Percentiles rank a stretch among this genome's conserved stretches.
Conservation (phyloP, 2,113 vertebrate genomes). For the Tursiops truncatus region DNA sequence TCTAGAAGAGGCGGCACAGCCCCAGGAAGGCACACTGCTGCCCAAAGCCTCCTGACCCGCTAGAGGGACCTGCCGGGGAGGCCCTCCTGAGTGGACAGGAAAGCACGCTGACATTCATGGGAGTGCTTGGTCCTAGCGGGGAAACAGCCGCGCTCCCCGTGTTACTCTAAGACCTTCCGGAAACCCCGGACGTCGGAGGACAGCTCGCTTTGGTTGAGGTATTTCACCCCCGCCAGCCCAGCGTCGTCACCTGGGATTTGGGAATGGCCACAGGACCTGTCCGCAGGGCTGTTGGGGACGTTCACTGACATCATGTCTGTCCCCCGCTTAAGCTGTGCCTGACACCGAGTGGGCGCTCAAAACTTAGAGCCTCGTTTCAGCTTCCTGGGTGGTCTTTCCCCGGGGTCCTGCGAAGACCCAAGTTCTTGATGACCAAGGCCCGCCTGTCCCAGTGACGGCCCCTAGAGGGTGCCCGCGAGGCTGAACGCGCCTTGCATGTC, state of each 20-base stretch:
- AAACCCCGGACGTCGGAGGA: fast-evolving
- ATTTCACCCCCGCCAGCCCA: fast-evolving
- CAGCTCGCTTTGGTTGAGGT: background rate
- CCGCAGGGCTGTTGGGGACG: background rate
- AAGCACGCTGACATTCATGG: no score
- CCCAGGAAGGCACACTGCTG: background rate
- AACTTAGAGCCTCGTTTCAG: fast-evolving
- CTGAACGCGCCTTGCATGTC: fast-evolving
- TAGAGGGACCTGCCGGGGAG: background rate
- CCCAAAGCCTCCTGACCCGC: background rate
- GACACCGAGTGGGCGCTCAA: background rate
- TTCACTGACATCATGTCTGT: fast-evolving
- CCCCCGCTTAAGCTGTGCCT: fast-evolving
- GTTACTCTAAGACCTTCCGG: no score
- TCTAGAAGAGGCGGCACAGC: background rate
- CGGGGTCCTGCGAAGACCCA: fast-evolving
- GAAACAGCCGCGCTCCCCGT: no score
- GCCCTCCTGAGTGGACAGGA: background rate
- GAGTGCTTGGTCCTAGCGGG: no score
- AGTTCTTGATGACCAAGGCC: fast-evolving
- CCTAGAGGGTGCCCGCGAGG: background rate
- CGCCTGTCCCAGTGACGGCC: background rate
- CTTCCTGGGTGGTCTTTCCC: fast-evolving
- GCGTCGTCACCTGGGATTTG: fast-evolving
- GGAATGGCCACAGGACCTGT: background rate